Percentiles rank a stretch among this genome's conserved stretches.
These are phyloP conservation scores for Characodon lateralis DNA, from an alignment of 2,797 vertebrate species.

Conservation along the genomic window DNA sequence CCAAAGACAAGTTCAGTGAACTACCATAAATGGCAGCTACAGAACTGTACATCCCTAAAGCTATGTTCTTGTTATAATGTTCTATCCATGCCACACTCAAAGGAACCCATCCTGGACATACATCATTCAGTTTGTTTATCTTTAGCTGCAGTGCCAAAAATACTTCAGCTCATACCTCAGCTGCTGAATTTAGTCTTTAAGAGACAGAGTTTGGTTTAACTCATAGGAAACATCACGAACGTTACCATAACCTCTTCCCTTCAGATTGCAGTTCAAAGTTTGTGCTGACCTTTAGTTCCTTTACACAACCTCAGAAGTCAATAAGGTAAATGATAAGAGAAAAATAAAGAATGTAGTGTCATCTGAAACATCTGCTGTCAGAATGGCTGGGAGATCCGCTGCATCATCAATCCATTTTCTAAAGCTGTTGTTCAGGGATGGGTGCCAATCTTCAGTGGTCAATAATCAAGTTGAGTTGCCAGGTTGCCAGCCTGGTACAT, in stretches of 20 bases:
- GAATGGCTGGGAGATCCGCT: neutral
- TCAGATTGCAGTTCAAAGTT: constrained; percentile 28
- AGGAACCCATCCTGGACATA: constrained; percentile 12
- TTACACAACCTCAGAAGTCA: constrained; percentile 12
- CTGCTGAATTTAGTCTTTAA: neutral
- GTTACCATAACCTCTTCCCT: constrained; percentile 5
- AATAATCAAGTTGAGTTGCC: neutral
- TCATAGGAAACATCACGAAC: neutral
- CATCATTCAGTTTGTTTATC: neutral
- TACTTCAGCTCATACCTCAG: neutral
- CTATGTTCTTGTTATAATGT: neutral
- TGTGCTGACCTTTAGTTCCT: constrained; percentile 5
- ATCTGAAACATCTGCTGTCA: neutral
- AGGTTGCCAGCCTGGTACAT: neutral
- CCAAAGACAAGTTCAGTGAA: neutral
- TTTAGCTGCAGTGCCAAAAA: constrained; percentile 63
- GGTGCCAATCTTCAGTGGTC: neutral
- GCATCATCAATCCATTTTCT: neutral
- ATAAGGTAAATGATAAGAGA: neutral
- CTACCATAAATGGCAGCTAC: constrained; percentile 31
- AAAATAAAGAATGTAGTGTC: neutral
- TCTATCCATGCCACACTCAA: constrained; percentile 3
- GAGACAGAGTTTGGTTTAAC: neutral
- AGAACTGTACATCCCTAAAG: neutral
- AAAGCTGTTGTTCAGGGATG: neutral